These are phyloP conservation scores for Onychomys torridus DNA, from an alignment of 2,797 vertebrate species.

Conservation along the genomic window DNA sequence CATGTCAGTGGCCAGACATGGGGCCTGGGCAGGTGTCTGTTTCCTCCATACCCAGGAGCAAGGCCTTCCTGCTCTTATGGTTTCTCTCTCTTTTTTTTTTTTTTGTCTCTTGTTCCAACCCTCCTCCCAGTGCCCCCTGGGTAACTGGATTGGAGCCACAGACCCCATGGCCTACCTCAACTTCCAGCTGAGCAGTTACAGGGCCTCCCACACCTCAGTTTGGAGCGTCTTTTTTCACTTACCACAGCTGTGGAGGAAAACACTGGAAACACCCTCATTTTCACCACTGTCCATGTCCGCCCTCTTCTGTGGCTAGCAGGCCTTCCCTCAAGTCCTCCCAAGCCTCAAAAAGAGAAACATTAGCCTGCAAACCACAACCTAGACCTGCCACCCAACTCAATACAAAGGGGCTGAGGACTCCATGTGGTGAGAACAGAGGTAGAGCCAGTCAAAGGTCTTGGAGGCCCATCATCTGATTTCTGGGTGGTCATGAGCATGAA, in stretches of 20 bases:
- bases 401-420: neutral
- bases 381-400: neutral
- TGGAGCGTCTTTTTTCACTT: neutral
- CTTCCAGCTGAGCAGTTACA: neutral
- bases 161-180: neutral
- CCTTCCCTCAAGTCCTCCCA: neutral
- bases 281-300: neutral
- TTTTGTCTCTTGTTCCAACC: neutral
- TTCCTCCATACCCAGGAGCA: neutral
- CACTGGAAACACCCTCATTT: neutral
- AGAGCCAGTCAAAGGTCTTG: neutral
- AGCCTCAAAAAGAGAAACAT: neutral
- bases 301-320: neutral
- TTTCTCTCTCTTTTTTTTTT: neutral
- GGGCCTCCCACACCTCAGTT: neutral
- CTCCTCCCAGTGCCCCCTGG: neutral
- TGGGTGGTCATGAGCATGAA: constrained; percentile 51
- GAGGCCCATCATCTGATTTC: constrained; percentile 29
- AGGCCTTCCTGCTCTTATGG: neutral
- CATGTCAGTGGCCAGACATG: neutral
- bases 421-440: neutral
- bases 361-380: neutral
- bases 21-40: neutral
- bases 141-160: neutral
- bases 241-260: neutral